Evolutionary conservation across 1,140 invertebrate genomes (phyloP), one percentile per base, ranked within the genome.

Genomic region (Hylaeus volcanicus): DNA sequence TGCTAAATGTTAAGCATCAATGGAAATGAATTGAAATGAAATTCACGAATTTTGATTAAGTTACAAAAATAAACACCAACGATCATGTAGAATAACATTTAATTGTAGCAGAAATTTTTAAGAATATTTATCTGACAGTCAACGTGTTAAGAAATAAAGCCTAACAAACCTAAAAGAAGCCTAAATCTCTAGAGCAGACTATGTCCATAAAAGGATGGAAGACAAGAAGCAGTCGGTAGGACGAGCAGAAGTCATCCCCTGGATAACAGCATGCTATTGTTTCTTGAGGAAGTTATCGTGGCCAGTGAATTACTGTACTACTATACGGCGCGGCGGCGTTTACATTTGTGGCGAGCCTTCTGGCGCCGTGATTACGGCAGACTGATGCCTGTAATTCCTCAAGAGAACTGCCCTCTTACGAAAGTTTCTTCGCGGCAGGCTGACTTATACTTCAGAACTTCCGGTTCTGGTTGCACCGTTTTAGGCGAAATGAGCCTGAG

Each of bases 351-450:
- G 73, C 77, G 60, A 74, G 70, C 73, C 80, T 61, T 74, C 56
- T 78, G 66, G 81, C 80, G 76, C 86, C 74, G 75, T 85, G 86
- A 87, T 88, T 87, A 88, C 82, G 83, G 74, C 83, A 75, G 86
- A 88, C 75, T 78, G 80, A 88, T 88, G 86, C 69, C 63, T 78
- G 79, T 83, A 80, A 88, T 88, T 85, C 85, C 86, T 88, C 86
- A 80, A 15, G 76, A 78, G 81, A 88, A 87, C 86, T 87, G 84
- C 86, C 86, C 79, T 85, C 83, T 88, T 87, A 83, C 76, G 69
- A 78, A 88, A 88, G 83, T 88, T 88, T 88, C 83, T 76, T 74
- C 66, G 65, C 63, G 70, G 65, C 51, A 70, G 58, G 48, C 65
- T 70, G 61, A 81, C 82, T 82, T 82, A 82, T 87, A 74, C 75